Evolutionary conservation across 2,888 invertebrate species (phyloP), one percentile per base, ranked within the genome.

Genomic region (Drosophila aldrichi): DNA sequence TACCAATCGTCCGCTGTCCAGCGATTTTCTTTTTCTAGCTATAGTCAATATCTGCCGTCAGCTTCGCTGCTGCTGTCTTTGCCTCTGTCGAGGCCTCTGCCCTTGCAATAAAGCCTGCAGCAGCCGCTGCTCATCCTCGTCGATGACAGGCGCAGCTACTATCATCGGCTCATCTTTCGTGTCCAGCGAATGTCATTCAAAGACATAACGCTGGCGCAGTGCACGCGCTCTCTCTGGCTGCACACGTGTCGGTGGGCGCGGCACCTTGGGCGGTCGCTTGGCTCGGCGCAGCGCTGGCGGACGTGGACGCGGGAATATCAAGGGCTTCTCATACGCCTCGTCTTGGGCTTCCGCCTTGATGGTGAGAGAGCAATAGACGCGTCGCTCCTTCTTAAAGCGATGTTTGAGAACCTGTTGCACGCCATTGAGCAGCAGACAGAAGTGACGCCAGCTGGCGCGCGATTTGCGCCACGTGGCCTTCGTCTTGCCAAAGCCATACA

Each of bases 211-310:
- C 36, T 91, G 88, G 1, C 91, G 80, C 67, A 90, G 73, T 3
- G 91, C 89, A 49, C 92, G 88, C 54, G 87, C 78, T 43, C 91
- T 83, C 41, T 74, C 82, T 0, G 92, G 89, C 59, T 90, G 88
- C 10, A 78, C 74, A 5, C 90, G 89, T 0, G 79, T 81, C 1
- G 81, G 82, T 32, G 41, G 51, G 3, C 71, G 66, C 10, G 74
- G 56, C 29, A 70, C 79, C 52, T 81, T 86, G 0, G 63, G 57
- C 10, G 54, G 55, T 1, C 25, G 46, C 12, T 67, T 73, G 0
- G 40, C 46, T 16, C 46, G 18, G 22, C 65, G 64, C 34, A 41
- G n/a, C 29, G 54, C 25, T 6, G 40, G 56, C n/a, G 72, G 59
- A n/a, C 62, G 64, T 10, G 81, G 86, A 3, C 82, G 58, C 0